Evolutionary conservation across 2,113 vertebrate genomes (phyloP).

Genomic region (Mus pahari): DNA sequence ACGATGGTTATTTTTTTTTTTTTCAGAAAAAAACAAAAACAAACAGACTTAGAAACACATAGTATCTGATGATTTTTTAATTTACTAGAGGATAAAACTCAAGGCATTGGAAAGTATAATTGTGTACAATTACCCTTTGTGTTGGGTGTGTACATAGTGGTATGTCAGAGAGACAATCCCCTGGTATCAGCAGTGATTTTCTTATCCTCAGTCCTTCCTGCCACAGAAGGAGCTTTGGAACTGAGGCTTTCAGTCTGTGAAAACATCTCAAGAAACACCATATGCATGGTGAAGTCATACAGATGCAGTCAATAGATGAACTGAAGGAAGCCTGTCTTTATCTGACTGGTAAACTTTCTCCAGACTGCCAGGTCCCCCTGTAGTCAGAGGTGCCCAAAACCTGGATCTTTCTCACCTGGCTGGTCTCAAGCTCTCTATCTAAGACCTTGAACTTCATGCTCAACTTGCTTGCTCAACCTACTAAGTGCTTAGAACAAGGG

Average conservation of each 20-base stretch:
- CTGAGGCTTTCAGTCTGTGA: not conserved
- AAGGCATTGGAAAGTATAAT: not conserved
- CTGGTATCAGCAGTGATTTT: not conserved
- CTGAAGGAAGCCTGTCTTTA: not conserved
- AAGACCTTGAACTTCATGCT: not conserved
- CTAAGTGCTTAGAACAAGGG: not conserved
- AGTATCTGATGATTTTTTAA: constrained; percentile 32
- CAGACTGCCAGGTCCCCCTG: not conserved
- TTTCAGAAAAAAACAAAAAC: too few species aligned
- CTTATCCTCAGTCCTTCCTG: not conserved
- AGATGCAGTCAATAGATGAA: not conserved
- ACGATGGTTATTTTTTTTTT: constrained; percentile 36
- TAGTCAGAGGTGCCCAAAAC: not conserved
- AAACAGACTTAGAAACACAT: not conserved
- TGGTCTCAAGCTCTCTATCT: not conserved
- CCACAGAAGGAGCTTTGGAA: not conserved
- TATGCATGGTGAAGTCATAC: not conserved
- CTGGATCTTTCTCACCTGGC: not conserved
- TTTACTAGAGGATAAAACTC: not conserved
- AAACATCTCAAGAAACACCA: constrained; percentile 4
- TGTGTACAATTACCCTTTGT: not conserved
- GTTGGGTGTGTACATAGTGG: not conserved
- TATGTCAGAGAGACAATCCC: not conserved
- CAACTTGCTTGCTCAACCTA: not conserved
- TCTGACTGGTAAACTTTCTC: not conserved